Conservation (phyloP, 2,797 vertebrate species). For the Sebastes goodei region DNA sequence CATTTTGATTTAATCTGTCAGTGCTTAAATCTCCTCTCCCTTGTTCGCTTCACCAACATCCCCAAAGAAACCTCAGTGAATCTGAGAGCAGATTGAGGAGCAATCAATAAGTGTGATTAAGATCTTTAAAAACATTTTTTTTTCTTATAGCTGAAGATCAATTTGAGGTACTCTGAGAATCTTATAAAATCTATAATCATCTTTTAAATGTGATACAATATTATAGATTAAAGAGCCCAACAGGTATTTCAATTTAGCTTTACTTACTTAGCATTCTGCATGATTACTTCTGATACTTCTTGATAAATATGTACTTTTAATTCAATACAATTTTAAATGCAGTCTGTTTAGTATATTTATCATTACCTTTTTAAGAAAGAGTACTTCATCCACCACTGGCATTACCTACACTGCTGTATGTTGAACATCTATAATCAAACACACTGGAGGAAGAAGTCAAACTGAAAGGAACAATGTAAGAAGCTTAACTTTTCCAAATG, state of each 20-base stretch:
- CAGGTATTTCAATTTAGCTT: neutral
- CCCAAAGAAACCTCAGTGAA: neutral
- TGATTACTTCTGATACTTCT: neutral
- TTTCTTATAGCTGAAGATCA: neutral
- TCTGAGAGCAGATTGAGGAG: neutral
- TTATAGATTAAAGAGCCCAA: neutral
- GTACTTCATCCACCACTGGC: neutral
- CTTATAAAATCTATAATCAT: neutral
- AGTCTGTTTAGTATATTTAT: neutral
- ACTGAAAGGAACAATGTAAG: neutral
- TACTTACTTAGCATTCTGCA: neutral
- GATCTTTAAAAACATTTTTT: neutral
- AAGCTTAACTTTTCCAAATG: neutral
- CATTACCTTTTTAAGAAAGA: neutral
- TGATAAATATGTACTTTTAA: neutral
- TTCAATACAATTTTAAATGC: neutral
- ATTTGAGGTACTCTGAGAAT: neutral
- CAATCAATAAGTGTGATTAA: neutral
- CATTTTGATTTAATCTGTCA: slow-evolving; percentile 52
- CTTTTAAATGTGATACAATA: neutral
- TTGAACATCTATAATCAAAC: neutral
- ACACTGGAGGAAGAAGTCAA: neutral
- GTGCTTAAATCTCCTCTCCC: neutral
- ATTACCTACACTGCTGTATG: neutral
- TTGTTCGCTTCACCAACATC: neutral